Conservation (phyloP, 2,888 invertebrate genomes). For the Phortica magna region DNA sequence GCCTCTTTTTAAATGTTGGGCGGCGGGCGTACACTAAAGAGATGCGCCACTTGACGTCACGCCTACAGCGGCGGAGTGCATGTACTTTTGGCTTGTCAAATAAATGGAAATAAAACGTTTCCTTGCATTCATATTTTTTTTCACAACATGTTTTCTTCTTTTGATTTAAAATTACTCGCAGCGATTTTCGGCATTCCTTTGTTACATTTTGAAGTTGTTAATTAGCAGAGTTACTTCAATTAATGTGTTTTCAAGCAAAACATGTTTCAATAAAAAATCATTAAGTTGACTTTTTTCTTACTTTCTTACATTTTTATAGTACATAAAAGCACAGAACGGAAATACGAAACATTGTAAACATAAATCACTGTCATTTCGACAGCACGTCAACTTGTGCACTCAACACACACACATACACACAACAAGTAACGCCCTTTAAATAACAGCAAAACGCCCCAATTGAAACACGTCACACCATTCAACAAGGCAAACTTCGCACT, state of each 20-base stretch:
- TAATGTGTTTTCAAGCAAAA: too few relatives aligned
- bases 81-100: not conserved
- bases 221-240: too few relatives aligned
- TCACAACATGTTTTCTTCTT: too few relatives aligned
- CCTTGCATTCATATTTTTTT: not conserved
- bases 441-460: not conserved
- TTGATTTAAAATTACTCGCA: too few relatives aligned
- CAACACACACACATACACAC: not conserved
- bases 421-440: not conserved
- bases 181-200: too few relatives aligned
- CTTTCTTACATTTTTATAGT: not conserved
- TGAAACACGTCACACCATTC: not conserved
- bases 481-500: conserved; percentile 33
- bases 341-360: not conserved
- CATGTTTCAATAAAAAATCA: too few relatives aligned
- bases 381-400: not conserved
- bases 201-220: too few relatives aligned
- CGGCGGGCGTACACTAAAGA: not conserved
- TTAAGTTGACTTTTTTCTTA: too few relatives aligned
- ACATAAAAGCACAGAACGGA: not conserved
- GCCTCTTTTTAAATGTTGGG: not conserved
- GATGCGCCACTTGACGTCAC: conserved; percentile 17
- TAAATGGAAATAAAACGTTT: not conserved
- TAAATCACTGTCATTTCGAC: conserved; percentile 6
- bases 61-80: conserved; percentile 7